Evolutionary conservation across 92 coral and sea anemone species (phyloP), one percentile per base, ranked within the genome.

Genomic region (Isaurus tuberculatus): DNA sequence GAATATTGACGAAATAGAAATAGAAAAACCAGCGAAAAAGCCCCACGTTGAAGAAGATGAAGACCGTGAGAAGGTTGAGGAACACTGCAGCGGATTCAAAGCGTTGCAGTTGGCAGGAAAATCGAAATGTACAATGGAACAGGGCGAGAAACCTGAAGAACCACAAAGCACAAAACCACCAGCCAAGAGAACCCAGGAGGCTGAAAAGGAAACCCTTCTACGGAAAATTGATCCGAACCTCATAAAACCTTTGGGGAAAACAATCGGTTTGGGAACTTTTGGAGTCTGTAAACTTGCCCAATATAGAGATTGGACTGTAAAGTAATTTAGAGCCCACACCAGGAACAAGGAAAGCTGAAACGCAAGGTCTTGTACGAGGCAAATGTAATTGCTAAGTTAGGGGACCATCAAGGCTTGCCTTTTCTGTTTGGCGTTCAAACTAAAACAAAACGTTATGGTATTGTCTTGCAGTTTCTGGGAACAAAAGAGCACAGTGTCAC

Each of bases 381-480:
- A n/a, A 67, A 60, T 65, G 70, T 66, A 16, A 65, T 81, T 22
- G 19, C 36, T 2, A 19, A 17, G 29, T 63, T 81, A 9, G 78
- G 78, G 15, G 85, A 81, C 85, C 73, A 63, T 81, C 85, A 53
- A 32, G 85, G 78, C 20, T 60, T 66, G n/a, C 64, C 78, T 16
- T 46, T 81, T 15, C 63, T 81, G 17, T 80, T 63, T 65, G 75
- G 85, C 34, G 80, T 73, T 23, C 80, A 73, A 73, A 73, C 80
- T 16, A 73, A 36, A 73, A 70, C 75, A 25, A n/a, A 34, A 60
- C 85, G 75, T 22, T 65, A 22, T 33, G 69, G 69, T 16, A 28
- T 79, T 37, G 74, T 79, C 28, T 37, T 79, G 46, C 73, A 61
- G 25, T 79, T 79, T 53, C 75, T 60, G 26, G 84, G 84, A 10